A percentile compares a stretch with the other conserved stretches of the same genome.
Evolutionary conservation across 2,797 vertebrate genomes (phyloP).

Genomic region (Phoeniculus purpureus): DNA sequence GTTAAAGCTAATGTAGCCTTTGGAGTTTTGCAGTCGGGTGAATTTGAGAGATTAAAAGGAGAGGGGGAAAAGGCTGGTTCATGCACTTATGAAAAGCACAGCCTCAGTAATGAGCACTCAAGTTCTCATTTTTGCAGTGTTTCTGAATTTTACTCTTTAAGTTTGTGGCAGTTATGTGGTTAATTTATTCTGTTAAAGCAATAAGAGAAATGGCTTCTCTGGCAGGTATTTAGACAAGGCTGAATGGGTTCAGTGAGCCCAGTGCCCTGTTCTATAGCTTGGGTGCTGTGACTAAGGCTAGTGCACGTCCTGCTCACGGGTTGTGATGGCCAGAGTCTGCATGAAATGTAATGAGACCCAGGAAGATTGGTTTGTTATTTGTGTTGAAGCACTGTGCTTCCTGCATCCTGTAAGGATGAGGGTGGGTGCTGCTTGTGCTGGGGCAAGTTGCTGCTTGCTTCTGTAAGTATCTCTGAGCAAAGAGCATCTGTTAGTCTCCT

Average conservation of each 20-base stretch:
- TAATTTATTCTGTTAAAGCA: neutral
- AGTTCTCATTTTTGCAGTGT: neutral
- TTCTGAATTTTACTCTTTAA: neutral
- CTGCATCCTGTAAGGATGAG: neutral
- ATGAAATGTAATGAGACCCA: neutral
- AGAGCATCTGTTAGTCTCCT: neutral
- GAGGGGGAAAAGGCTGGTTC: neutral
- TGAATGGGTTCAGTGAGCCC: conserved; percentile 13
- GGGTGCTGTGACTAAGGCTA: neutral
- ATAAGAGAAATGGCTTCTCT: neutral
- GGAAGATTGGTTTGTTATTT: neutral
- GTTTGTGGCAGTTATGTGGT: neutral
- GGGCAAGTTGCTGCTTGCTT: neutral
- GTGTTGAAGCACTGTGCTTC: neutral
- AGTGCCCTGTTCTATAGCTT: neutral
- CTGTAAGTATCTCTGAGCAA: neutral
- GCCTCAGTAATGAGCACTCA: too few relatives aligned
- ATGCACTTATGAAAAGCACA: neutral
- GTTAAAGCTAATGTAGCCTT: neutral
- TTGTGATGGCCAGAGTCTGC: neutral
- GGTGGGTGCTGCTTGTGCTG: neutral
- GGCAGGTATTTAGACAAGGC: neutral
- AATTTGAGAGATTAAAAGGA: neutral
- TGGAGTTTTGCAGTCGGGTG: neutral
- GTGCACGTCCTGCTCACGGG: neutral